Evolutionary conservation across 2,888 invertebrate species (phyloP).

Genomic region (Plagodis dolabraria): DNA sequence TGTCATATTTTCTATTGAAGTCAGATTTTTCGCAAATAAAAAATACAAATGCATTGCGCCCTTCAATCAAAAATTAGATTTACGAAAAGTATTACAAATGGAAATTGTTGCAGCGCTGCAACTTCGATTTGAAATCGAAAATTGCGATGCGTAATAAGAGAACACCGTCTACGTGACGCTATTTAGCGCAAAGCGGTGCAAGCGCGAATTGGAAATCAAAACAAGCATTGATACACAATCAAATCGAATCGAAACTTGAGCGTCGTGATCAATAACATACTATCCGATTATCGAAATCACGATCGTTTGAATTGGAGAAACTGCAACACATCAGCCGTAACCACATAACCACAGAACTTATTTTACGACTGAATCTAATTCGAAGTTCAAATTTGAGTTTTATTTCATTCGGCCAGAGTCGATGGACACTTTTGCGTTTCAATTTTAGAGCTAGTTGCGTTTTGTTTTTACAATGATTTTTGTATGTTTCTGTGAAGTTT

Average conservation of each 20-base stretch:
- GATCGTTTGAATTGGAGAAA: conserved; percentile 66
- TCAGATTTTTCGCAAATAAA: no score
- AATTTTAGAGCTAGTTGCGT: conserved; percentile 28
- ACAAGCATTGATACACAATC: conserved; percentile 80
- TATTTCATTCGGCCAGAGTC: conserved; percentile 40
- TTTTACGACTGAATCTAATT: conserved; percentile 31
- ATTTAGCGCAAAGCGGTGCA: conserved; percentile 80
- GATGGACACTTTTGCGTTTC: conserved; percentile 14
- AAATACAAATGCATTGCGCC: no score
- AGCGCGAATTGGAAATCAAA: conserved; percentile 85
- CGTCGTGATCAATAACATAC: conserved; percentile 81
- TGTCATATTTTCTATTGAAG: no score
- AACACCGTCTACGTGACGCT: conserved; percentile 77
- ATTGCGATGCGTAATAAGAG: conserved; percentile 68
- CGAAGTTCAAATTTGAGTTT: conserved; percentile 51
- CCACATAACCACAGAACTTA: conserved; percentile 42
- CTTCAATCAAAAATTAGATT: background rate
- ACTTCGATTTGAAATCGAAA: conserved; percentile 71
- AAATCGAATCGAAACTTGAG: conserved; percentile 79
- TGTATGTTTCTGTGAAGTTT: conserved; percentile 41
- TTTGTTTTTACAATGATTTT: conserved; percentile 44
- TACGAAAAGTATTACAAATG: conserved; percentile 33
- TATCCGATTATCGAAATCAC: conserved; percentile 81
- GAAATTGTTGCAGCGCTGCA: conserved; percentile 50
- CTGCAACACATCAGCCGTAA: conserved; percentile 37